Evolutionary conservation across 2,797 vertebrate species (phyloP), one percentile per base, ranked within the genome.

Genomic region (Monodelphis domestica): DNA sequence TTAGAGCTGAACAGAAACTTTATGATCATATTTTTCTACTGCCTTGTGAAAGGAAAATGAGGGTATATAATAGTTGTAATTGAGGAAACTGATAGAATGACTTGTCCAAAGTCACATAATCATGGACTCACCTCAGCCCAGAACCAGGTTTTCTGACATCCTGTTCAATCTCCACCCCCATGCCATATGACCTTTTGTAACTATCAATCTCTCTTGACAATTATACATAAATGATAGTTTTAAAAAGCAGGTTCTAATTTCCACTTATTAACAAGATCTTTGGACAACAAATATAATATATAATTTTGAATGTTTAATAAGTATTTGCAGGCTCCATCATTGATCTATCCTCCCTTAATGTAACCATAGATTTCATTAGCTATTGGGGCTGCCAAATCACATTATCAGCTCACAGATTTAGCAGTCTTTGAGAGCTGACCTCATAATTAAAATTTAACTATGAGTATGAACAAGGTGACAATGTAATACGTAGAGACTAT

Each of bases 401-500:
- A 84, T 45, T 1, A 4, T 84, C 50, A 45, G 38, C 38, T 45
- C 21, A 84, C 38, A 45, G 21, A 45, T 84, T 84, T 84, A 45
- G 70, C 17, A 84, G 38, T 26, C n/a, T n/a, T n/a, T n/a, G 54
- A n/a, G 84, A 91, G 52, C 90, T 87, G 53, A 93, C 92, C 87
- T 93, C 30, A 54, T 91, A 95, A 92, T 91, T 89, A 92, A 87
- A 89, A 51, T 57, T 94, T 90, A 91, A 33, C 9, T 63, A 45
- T 94, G 45, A 14, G 28, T 93, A 94, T 90, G 84, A 95, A 95
- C 91, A 92, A 93, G 91, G 53, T 54, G 87, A 54, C 38, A 51
- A 92, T 90, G 84, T 53, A 28, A 89, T 94, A 96, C 97, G 88
- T 95, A 94, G 52, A 93, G 53, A 91, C 94, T 54, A 94, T 93